phyloP scores from a whole-genome alignment of 1,140 invertebrate genomes.

The Neodiprion fabricii region DNA sequence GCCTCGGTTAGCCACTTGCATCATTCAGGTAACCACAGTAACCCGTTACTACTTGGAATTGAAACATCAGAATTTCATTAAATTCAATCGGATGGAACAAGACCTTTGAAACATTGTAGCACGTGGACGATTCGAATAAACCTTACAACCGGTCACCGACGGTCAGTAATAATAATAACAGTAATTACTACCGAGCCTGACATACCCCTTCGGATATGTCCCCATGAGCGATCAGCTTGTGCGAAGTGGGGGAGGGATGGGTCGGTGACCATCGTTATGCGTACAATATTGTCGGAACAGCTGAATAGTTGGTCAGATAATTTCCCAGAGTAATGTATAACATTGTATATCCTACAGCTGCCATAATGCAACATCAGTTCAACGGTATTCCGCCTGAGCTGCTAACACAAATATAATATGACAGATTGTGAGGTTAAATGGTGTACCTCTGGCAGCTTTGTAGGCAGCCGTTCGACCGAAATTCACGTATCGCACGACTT shows the following conservation, averaged over 20 bases:
- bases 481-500: slow-evolving; percentile 48
- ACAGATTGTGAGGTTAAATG: slow-evolving; percentile 40
- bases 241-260: no score
- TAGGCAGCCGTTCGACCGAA: slow-evolving; percentile 41
- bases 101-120: not conserved
- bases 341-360: no score
- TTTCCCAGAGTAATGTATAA: no score
- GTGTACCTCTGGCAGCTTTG: slow-evolving; percentile 39
- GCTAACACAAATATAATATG: slow-evolving; percentile 51
- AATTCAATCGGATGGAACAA: not conserved
- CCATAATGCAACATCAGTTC: not conserved
- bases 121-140: not conserved
- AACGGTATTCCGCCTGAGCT: slow-evolving; percentile 48
- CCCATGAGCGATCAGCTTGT: no score
- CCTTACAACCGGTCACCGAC: no score
- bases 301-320: no score
- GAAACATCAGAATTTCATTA: not conserved
- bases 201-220: no score
- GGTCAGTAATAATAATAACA: no score
- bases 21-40: no score
- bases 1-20: not conserved
- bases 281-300: no score
- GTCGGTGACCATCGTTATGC: no score
- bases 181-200: no score
- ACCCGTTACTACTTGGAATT: not conserved